phyloP scores from a whole-genome alignment of 2,113 vertebrate species.

The Lepus timidus region DNA sequence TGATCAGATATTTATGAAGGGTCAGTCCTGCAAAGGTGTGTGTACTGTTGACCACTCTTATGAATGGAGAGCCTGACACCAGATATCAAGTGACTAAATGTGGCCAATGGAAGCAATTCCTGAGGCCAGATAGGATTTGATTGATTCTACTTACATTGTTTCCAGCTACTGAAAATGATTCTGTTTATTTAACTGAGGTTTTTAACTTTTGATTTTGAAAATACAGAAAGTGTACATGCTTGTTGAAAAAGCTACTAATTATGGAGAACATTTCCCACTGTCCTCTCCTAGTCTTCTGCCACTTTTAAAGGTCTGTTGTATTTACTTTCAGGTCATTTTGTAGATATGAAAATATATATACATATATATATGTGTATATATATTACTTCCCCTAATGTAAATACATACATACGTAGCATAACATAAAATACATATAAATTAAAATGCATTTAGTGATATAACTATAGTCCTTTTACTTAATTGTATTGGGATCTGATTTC shows the following conservation, averaged over 20 bases:
- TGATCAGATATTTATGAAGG: not conserved
- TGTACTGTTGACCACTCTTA: not conserved
- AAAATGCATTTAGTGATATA: not conserved
- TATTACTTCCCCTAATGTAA: too few relatives aligned
- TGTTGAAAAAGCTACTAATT: conserved; percentile 3
- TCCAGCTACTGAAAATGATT: not conserved
- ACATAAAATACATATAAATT: not conserved
- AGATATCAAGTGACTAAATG: not conserved
- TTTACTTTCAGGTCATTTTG: not conserved
- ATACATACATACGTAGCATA: not conserved
- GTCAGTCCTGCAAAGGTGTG: not conserved
- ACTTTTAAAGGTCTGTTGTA: not conserved
- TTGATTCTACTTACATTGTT: not conserved
- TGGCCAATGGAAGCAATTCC: not conserved
- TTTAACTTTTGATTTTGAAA: not conserved
- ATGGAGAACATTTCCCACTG: not conserved
- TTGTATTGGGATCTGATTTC: not conserved
- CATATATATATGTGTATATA: not conserved
- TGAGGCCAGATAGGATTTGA: not conserved
- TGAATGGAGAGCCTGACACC: not conserved
- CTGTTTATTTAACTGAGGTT: not conserved
- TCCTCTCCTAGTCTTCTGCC: not conserved
- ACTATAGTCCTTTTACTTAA: not conserved
- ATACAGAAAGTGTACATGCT: not conserved
- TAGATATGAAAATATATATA: not conserved